Base-by-base conservation (phyloP, 2,797 vertebrate species). In the Sciaenops ocellatus region DNA sequence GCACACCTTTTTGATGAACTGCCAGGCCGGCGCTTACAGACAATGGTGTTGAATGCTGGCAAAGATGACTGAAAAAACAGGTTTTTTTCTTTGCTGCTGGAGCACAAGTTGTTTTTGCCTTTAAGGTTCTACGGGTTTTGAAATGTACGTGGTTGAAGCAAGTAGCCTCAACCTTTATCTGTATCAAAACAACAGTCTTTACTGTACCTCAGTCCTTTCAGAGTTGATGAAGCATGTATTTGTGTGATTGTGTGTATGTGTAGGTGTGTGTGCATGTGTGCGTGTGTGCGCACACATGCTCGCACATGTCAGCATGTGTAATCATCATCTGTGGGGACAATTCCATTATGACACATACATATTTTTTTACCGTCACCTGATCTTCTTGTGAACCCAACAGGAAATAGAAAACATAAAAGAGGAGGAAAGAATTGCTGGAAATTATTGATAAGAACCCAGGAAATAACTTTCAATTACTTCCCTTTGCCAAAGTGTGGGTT, bases 21-120 rank as follows among this genome's bases (percentile, higher is more conserved):
- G 87, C 89, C 87, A 91, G 78, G 41, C 42, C 44, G 48, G 41
- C 1, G 51, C 76, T 78, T 9, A 1, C 15, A 84, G 73, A 93
- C 87, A 87, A 83, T 83, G 67, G 80, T 83, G 68, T 72, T 15
- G 12, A 81, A 76, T 78, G 79, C 69, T 95, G 93, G 93, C 92
- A 89, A 69, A 76, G 80, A 74, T 4, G 52, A 91, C 91, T 90
- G 89, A 91, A 92, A 90, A 91, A 94, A 93, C 91, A 3, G 87
- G 92, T 94, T 94, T 89, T 65, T 51, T 61, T 48, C 60, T 82
- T 78, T 69, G 60, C 62, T 24, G 24, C 69, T 22, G 17, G 42
- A 72, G 67, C 70, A 24, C 47, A 46, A 52, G 67, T 69, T 76
- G 76, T 80, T 78, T 76, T 80, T 81, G 74, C 81, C 78, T 90